Percentiles rank a stretch among this genome's conserved stretches.
phyloP scores from a whole-genome alignment of 2,113 vertebrate genomes.

The Malurus melanocephalus region DNA sequence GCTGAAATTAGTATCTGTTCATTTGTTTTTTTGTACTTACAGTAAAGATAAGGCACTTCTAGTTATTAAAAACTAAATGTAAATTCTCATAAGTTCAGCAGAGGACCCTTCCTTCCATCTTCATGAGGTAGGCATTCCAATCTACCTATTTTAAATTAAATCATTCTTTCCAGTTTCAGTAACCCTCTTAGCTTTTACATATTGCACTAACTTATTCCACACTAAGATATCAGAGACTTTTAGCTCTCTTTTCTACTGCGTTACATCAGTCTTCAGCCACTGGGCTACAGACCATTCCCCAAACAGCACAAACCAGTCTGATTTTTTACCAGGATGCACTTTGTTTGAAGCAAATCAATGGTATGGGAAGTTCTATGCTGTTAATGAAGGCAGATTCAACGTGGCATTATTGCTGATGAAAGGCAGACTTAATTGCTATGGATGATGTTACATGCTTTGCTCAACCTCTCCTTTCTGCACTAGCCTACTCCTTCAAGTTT shows the following conservation, averaged over 20 bases:
- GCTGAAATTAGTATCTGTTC: neutral
- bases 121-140: neutral
- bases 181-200: neutral
- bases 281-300: neutral
- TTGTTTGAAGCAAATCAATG: neutral
- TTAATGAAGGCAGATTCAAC: neutral
- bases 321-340: neutral
- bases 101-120: neutral
- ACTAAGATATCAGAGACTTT: neutral
- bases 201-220: neutral
- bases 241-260: neutral
- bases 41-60: neutral
- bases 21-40: neutral
- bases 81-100: neutral
- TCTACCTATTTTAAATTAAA: neutral
- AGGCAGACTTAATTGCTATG: neutral
- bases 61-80: neutral
- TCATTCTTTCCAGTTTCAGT: neutral
- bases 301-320: neutral
- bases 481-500: neutral
- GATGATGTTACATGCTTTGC: fast-evolving
- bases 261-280: neutral
- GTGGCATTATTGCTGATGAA: neutral
- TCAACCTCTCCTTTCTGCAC: neutral
- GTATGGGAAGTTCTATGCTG: neutral